Percentiles rank a stretch among this genome's conserved stretches.
These are phyloP conservation scores for Drosophila sulfurigaster DNA, from an alignment of 1,140 invertebrate species.

Conservation along the genomic window DNA sequence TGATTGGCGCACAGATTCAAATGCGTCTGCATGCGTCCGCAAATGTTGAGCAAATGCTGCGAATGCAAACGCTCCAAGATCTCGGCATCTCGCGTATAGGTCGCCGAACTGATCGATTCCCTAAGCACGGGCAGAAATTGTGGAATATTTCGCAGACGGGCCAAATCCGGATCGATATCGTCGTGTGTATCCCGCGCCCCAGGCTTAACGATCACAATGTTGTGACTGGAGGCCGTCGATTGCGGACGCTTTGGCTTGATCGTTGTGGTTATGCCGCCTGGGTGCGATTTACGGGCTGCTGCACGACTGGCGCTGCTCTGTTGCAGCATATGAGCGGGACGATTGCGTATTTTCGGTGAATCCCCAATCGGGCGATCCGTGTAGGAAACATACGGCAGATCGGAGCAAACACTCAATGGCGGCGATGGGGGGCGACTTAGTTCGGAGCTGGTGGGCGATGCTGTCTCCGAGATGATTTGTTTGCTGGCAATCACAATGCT, in stretches of 20 bases:
- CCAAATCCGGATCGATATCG: conserved; percentile 93
- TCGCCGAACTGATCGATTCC: conserved; percentile 92
- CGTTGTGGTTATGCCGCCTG: conserved; percentile 55
- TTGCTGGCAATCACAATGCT: conserved; percentile 77
- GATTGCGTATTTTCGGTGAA: conserved; percentile 91
- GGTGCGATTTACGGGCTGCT: conserved; percentile 64
- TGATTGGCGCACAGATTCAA: conserved; percentile 89
- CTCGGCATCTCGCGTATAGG: conserved; percentile 94
- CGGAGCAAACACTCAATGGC: conserved; percentile 94
- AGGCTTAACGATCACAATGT: conserved; percentile 94
- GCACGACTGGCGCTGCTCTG: conserved; percentile 61
- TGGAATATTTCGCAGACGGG: conserved; percentile 92
- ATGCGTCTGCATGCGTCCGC: conserved; percentile 87
- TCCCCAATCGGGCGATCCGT: conserved; percentile 96
- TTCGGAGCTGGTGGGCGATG: conserved; percentile 73
- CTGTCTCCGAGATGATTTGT: conserved; percentile 72
- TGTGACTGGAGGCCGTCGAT: conserved; percentile 85
- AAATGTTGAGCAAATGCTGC: conserved; percentile 77
- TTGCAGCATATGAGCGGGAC: conserved; percentile 82
- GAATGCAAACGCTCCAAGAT: conserved; percentile 93
- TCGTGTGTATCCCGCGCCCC: conserved; percentile 87
- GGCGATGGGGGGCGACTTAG: conserved; percentile 89
- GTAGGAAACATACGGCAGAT: conserved; percentile 97
- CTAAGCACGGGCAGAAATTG: conserved; percentile 97
- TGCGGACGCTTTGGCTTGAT: conserved; percentile 75